Conservation (phyloP, 1,140 invertebrate genomes). For the Macrotrachela quadricornifera region DNA sequence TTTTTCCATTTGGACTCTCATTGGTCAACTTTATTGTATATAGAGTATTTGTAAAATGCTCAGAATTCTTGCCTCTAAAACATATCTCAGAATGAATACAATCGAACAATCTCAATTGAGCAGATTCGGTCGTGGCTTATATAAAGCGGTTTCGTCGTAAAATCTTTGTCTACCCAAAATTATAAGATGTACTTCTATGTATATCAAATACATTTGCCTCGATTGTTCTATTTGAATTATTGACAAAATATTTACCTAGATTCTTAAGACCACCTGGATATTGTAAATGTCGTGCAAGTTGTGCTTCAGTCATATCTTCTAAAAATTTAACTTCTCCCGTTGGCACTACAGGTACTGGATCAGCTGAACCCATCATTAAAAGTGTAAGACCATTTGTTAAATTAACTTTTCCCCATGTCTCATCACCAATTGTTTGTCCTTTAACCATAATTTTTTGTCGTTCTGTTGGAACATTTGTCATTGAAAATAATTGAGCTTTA, state of each 20-base stretch:
- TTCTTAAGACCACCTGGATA: conserved; percentile 3
- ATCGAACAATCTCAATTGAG: too few species aligned
- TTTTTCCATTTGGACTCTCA: too few species aligned
- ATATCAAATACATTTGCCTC: background rate
- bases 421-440: conserved; percentile 45
- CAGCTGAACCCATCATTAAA: conserved; percentile 78
- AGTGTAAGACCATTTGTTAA: conserved; percentile 43
- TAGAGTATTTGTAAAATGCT: too few species aligned
- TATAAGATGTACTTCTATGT: background rate
- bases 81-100: too few species aligned
- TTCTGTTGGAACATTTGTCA: conserved; percentile 82
- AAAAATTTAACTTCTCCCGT: conserved; percentile 65
- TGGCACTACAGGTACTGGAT: conserved; percentile 41
- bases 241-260: conserved; percentile 59
- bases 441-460: conserved; percentile 95
- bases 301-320: conserved; percentile 82
- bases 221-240: too few species aligned
- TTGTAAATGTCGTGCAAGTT: conserved; percentile 60
- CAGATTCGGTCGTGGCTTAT: too few species aligned
- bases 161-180: too few species aligned
- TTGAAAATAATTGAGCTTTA: conserved; percentile 55
- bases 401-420: conserved; percentile 63
- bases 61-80: too few species aligned
- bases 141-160: too few species aligned
- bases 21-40: too few species aligned